Evolutionary conservation across 1,140 invertebrate species (phyloP).

Genomic region (Zaprionus lachaisei): DNA sequence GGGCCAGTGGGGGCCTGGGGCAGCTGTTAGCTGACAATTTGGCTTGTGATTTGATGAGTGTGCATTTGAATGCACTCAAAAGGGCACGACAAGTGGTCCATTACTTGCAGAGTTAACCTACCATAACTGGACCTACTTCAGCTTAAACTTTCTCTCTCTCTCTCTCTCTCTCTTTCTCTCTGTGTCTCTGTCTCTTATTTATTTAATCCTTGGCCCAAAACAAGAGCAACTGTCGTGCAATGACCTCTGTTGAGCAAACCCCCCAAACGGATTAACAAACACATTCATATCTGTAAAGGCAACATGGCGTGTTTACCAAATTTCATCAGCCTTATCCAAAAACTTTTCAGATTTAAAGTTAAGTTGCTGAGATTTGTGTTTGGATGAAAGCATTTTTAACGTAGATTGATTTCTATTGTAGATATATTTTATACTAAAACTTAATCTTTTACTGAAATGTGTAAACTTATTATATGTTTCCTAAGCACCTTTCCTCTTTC

Average conservation of each 20-base stretch:
- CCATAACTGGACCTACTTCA: conserved; percentile 11
- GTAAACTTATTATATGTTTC: no score
- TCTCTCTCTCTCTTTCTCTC: neutral
- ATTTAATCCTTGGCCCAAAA: neutral
- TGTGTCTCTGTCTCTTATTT: neutral
- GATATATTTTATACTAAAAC: no score
- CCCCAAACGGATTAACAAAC: no score
- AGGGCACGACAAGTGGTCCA: conserved; percentile 32
- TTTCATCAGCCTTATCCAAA: no score
- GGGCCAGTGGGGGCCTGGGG: neutral
- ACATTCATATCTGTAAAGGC: no score
- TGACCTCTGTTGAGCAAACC: neutral
- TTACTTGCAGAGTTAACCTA: conserved; percentile 42
- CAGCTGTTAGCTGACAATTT: conserved; percentile 42
- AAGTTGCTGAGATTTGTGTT: no score
- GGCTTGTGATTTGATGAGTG: conserved; percentile 56
- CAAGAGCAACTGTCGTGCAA: neutral
- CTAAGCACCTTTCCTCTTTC: no score
- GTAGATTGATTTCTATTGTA: no score
- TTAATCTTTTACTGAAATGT: no score
- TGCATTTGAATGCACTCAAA: conserved; percentile 57
- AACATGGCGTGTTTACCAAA: no score
- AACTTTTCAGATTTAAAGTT: no score
- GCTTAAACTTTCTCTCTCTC: neutral
- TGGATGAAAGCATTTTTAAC: no score